Evolutionary conservation across 2,113 vertebrate genomes (phyloP).

Genomic region (Tachycineta bicolor): DNA sequence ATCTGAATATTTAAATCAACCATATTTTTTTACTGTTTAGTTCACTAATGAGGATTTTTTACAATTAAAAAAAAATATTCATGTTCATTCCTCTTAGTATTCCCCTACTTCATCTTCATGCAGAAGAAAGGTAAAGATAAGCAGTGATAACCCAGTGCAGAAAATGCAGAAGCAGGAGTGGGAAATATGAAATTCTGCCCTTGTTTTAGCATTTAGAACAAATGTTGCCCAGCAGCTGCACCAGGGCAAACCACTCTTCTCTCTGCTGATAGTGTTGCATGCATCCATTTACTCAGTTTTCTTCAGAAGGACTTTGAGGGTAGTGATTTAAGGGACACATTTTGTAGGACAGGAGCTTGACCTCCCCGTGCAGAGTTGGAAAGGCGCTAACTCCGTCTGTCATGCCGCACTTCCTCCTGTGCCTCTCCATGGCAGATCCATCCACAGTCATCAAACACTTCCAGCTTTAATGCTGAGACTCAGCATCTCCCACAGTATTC

Average conservation of each 20-base stretch:
- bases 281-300: background rate
- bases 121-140: background rate
- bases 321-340: background rate
- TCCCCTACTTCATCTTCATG: background rate
- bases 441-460: background rate
- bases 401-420: too few relatives aligned
- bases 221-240: accelerated
- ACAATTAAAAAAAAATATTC: background rate
- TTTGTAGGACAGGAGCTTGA: background rate
- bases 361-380: accelerated
- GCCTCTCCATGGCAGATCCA: background rate
- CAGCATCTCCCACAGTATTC: background rate
- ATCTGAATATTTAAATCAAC: background rate
- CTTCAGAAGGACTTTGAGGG: background rate
- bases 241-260: background rate
- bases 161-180: background rate
- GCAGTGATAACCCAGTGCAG: background rate
- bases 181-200: background rate
- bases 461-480: background rate
- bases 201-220: background rate
- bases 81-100: background rate
- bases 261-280: background rate
- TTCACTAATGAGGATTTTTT: background rate
- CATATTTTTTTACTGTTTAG: background rate
- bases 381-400: accelerated